Percentiles rank a stretch among this genome's conserved stretches.
phyloP scores from a whole-genome alignment of 64 coral and sea anemone species.

The Dendrophyllia cribrosa region DNA sequence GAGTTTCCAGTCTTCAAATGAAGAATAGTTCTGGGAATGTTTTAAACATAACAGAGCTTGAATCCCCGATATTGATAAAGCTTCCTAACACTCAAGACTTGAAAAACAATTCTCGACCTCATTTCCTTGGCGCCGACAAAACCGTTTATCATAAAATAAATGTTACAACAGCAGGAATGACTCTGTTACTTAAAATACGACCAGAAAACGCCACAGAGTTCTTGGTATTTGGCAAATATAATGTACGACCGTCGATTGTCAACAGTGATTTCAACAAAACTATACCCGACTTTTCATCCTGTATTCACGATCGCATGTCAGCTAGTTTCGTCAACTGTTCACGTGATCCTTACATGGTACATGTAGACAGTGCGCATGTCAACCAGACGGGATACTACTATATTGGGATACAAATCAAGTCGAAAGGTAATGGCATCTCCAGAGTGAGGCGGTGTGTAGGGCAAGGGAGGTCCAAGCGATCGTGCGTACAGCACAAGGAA shows the following conservation, averaged over 20 bases:
- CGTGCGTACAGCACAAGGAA: slow-evolving; percentile 11
- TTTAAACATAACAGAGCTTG: not conserved
- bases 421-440: not conserved
- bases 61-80: not conserved
- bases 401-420: slow-evolving; percentile 2
- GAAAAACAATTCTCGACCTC: not conserved
- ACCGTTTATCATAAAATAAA: slow-evolving; percentile 4
- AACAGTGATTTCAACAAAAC: not conserved
- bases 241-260: not conserved
- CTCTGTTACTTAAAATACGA: slow-evolving; percentile 19
- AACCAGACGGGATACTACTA: not conserved
- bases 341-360: not conserved
- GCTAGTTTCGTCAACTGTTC: not conserved
- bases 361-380: not conserved
- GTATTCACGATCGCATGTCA: not conserved
- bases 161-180: not conserved
- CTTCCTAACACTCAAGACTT: not conserved
- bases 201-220: slow-evolving; percentile 33
- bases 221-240: not conserved
- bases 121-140: slow-evolving; percentile 3
- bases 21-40: slow-evolving; percentile 7
- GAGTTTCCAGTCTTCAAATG: not conserved
- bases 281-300: slow-evolving; percentile 12
- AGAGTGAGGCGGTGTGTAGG: not conserved
- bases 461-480: not conserved